Base-by-base conservation (phyloP, 1,140 invertebrate species). In the Papilio polyxenes region DNA sequence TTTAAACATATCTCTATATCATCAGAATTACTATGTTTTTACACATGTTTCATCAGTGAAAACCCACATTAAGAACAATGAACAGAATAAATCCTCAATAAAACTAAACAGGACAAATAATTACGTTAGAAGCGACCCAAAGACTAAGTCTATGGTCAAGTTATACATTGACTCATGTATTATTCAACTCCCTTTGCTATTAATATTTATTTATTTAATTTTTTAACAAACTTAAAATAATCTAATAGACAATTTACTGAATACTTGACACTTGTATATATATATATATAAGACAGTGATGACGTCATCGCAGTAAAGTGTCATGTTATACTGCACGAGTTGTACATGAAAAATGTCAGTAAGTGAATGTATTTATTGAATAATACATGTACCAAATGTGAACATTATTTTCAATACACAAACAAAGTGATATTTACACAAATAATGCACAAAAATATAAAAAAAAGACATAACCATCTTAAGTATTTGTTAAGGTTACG, bases 401-500 rank as follows among this genome's bases (percentile, higher is more conserved):
- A 44, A 82, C 81, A 74, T 53, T 59, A 23, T 65, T 53, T 80
- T 37, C 49, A 78, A 17, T 83, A 82, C 65, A 78, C 75, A 78
- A 86, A 69, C 83, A 87, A 82, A 51, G 65, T 87, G 83, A 88
- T 91, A 91, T 90, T 91, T 92, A 92, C 89, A 91, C 83, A 86
- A 87, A 87, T 89, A 89, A 89, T 85, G 88, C 83, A 87, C 85
- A 84, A 84, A 88, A 89, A n/a, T 84, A 90, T 87, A 89, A 89
- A 87, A 88, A 87, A 86, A 89, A 88, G 86, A 87, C 84, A 88
- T 89, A 92, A 89, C 85, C 89, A 89, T 88, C 85, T 90, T 89
- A 89, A 90, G 85, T 89, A 90, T 88, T 89, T 81, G 86, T 90
- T 89, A 3, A 89, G 86, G 85, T 89, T 89, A 87, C 86, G 87